Conservation (phyloP, 2,797 vertebrate genomes). For the Xiphorhynchus erythropygius region DNA sequence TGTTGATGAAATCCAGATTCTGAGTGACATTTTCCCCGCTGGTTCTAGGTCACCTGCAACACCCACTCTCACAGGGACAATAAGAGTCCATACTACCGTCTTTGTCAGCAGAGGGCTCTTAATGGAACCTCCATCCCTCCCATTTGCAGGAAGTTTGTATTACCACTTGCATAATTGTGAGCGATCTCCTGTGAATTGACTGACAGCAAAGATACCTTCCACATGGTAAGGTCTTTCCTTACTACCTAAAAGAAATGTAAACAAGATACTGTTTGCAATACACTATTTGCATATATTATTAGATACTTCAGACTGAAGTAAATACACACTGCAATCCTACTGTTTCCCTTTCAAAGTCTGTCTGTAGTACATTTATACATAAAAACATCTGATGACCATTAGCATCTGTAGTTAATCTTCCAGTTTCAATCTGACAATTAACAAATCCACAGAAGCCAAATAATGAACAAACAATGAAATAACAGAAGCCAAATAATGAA, state of each 20-base stretch:
- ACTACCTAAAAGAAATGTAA: background rate
- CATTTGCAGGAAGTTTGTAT: background rate
- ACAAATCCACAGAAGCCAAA: background rate
- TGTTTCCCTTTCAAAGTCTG: background rate
- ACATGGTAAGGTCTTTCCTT: background rate
- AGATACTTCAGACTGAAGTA: background rate
- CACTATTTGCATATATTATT: background rate
- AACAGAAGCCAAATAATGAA: background rate
- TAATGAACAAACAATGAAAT: background rate
- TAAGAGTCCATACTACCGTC: background rate
- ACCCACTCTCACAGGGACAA: fast-evolving
- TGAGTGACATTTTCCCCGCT: fast-evolving
- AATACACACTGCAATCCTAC: background rate
- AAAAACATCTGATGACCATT: background rate
- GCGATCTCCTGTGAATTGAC: background rate
- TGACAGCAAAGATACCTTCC: background rate
- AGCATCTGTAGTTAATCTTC: background rate
- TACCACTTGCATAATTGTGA: background rate
- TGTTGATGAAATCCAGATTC: background rate
- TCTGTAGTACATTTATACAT: background rate
- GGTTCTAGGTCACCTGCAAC: background rate
- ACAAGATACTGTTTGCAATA: background rate
- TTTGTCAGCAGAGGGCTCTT: background rate
- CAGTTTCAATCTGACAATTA: background rate
- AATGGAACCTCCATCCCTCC: background rate